Conservation (phyloP, 2,113 vertebrate species). For the Lophura nycthemera region DNA sequence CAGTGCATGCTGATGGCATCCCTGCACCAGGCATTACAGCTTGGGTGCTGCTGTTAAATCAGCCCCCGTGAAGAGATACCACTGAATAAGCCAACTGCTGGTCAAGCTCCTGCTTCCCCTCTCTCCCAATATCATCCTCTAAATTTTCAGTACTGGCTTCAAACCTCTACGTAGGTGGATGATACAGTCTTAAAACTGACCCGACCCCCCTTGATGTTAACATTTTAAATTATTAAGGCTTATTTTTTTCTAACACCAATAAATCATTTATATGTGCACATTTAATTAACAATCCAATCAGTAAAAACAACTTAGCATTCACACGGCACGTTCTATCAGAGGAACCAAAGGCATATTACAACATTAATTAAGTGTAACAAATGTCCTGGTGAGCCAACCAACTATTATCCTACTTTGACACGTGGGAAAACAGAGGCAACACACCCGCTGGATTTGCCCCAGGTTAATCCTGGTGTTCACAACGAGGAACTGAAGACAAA, state of each 20-base stretch:
- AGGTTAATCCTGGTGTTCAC: slow-evolving; percentile 29
- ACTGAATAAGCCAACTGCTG: not conserved
- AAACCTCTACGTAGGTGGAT: not conserved
- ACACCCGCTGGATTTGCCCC: not conserved
- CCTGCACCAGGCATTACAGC: not conserved
- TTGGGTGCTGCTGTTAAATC: not conserved
- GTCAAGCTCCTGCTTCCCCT: not conserved
- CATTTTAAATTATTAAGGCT: slow-evolving; percentile 64
- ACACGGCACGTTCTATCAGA: slow-evolving; percentile 16
- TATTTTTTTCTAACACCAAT: slow-evolving; percentile 34
- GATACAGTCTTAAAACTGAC: slow-evolving; percentile 38
- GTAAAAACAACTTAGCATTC: slow-evolving; percentile 63
- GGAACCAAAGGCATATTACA: slow-evolving; percentile 40
- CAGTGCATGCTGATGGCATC: fast-evolving
- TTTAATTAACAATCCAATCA: slow-evolving; percentile 71
- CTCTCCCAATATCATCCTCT: not conserved
- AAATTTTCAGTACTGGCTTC: not conserved
- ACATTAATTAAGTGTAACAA: slow-evolving; percentile 55
- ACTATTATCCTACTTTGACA: slow-evolving; percentile 4
- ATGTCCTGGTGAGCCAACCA: not conserved
- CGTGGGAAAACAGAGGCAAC: not conserved
- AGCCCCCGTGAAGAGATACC: not conserved
- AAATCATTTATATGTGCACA: slow-evolving; percentile 56
- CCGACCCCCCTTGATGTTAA: slow-evolving; percentile 30
- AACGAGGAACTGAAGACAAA: not conserved